These are phyloP conservation scores for Geotrupes spiniger DNA, from an alignment of 2,888 invertebrate genomes.

Conservation along the genomic window DNA sequence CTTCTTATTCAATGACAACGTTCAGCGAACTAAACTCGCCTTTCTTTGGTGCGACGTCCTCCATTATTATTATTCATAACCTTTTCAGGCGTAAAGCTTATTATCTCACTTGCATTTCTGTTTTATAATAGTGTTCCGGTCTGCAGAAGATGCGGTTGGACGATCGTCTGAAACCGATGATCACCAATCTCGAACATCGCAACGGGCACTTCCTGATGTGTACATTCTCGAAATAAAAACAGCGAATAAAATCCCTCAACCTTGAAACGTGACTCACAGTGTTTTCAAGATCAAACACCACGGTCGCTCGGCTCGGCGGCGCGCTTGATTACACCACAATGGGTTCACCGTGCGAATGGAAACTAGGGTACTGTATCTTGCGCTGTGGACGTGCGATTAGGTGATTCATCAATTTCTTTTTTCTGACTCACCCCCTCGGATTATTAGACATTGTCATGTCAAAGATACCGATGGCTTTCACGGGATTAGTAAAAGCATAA, in stretches of 20 bases:
- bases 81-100: too few relatives aligned
- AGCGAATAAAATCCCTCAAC: constrained; percentile 7
- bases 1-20: too few relatives aligned
- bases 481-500: too few relatives aligned
- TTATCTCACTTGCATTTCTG: too few relatives aligned
- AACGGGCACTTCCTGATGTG: background rate
- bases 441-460: background rate
- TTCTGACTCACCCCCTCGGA: constrained; percentile 8
- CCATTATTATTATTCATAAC: too few relatives aligned
- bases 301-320: constrained; percentile 8
- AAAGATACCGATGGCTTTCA: background rate
- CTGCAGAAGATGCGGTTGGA: too few relatives aligned
- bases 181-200: too few relatives aligned
- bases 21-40: too few relatives aligned
- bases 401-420: constrained; percentile 21
- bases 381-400: constrained; percentile 18
- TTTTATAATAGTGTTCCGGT: too few relatives aligned
- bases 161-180: too few relatives aligned
- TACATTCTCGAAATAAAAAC: constrained; percentile 4
- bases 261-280: constrained; percentile 21
- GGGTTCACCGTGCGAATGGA: constrained; percentile 12
- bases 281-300: constrained; percentile 23
- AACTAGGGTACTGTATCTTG: constrained; percentile 20
- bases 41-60: too few relatives aligned
- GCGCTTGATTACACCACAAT: constrained; percentile 22